Base-by-base conservation (phyloP, 1,140 invertebrate genomes). In the Eupeodes corollae region DNA sequence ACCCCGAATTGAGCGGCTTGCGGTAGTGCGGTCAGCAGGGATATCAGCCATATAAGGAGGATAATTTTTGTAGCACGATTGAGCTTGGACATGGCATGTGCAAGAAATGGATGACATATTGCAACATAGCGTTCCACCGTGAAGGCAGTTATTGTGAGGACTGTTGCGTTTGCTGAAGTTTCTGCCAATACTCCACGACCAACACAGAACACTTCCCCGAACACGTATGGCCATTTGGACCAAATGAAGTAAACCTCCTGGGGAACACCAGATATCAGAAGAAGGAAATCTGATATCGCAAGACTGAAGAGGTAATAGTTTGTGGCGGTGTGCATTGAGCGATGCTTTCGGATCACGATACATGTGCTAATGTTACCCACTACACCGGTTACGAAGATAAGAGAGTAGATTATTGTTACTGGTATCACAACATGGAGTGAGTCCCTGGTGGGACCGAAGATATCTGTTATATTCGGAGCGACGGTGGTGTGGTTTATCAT, bases 251-350 rank as follows among this genome's bases (percentile, higher is more conserved):
- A 89, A 52, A 93, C 82, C 63, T 95, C 91, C 52, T 86, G 84
- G 42, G 84, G 85, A 52, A 88, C 73, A 0, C 86, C 86, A 14
- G 82, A 80, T 0, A 88, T 58, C 14, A 98, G 75, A 5, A 97
- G 71, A 9, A 98, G 69, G 18, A 98, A 74, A 67, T 98, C 95
- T 1, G 91, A 93, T 37, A 97, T 73, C 6, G 94, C 91, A 57
- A 98, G 73, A 61, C 86, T 91, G 69, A 96, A 95, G 38, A 96
- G 73, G 62, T 96, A 96, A 58, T 88, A 94, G 65, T 96, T 96
- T 11, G 88, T 91, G 1, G 88, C 85, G 1, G 87, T 91, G 60
- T 91, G 88, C 85, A 96, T 89, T n/a, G 82, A 85, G 61, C 86
- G 87, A 69, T 95, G 95, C 53, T 83, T 77, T 18, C 83, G 76